These are phyloP conservation scores for Buathra laborator DNA, from an alignment of 2,888 invertebrate species.

Conservation along the genomic window DNA sequence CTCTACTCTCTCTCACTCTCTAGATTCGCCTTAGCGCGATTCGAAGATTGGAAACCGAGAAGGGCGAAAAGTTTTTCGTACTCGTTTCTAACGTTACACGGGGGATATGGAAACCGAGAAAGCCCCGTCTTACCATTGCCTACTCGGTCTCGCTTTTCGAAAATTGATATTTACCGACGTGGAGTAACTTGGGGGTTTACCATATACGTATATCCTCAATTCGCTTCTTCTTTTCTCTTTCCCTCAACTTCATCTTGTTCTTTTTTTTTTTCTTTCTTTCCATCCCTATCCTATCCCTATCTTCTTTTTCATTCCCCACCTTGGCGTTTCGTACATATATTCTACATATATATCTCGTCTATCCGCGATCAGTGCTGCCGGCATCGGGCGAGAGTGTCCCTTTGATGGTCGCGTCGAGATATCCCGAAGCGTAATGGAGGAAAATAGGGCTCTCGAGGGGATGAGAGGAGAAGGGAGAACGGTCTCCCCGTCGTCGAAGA, in stretches of 20 bases:
- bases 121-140: slow-evolving; percentile 14
- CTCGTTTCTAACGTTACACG: slow-evolving; percentile 13
- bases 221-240: slow-evolving; percentile 11
- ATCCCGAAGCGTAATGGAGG: slow-evolving; percentile 17
- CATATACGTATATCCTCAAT: background rate
- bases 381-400: slow-evolving; percentile 11
- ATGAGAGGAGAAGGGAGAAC: background rate
- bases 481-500: background rate
- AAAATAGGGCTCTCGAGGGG: background rate
- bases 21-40: slow-evolving; percentile 10
- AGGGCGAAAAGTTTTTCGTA: slow-evolving; percentile 57
- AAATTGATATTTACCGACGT: slow-evolving; percentile 65
- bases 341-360: background rate
- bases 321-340: background rate
- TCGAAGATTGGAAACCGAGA: slow-evolving; percentile 53
- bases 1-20: slow-evolving; percentile 15
- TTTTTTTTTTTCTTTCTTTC: slow-evolving; percentile 8
- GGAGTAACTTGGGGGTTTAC: slow-evolving; percentile 24
- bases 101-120: slow-evolving; percentile 1
- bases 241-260: slow-evolving; percentile 4
- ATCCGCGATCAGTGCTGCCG: slow-evolving; percentile 9
- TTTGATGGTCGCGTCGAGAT: slow-evolving; percentile 13
- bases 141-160: slow-evolving; percentile 23
- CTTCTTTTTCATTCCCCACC: background rate
- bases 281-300: slow-evolving; percentile 28